Evolutionary conservation across 64 coral and sea anemone genomes (phyloP).

Genomic region (Stichodactyla helianthus): DNA sequence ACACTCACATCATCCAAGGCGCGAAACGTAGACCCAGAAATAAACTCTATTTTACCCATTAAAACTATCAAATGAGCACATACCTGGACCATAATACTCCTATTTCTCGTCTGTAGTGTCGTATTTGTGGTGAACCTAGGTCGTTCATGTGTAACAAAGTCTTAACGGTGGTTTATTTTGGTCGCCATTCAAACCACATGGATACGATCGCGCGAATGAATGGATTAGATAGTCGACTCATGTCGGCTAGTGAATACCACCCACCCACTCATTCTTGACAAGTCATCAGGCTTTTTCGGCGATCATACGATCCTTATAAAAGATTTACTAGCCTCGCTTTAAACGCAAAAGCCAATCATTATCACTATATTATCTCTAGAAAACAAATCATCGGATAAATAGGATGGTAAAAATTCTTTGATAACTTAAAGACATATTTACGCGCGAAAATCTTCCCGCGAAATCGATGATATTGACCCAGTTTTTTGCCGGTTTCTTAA

Average conservation of each 20-base stretch:
- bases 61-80: neutral
- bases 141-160: neutral
- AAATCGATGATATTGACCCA: neutral
- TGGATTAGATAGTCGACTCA: neutral
- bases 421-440: neutral
- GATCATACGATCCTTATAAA: neutral
- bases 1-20: neutral
- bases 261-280: slow-evolving; percentile 5
- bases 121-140: neutral
- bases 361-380: neutral
- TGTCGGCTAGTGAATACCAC: neutral
- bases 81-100: slow-evolving; percentile 9
- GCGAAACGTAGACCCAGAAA: neutral
- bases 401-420: neutral
- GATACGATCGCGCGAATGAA: neutral
- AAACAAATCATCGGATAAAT: neutral
- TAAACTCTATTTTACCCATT: neutral
- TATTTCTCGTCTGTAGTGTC: neutral
- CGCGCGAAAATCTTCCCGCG: neutral
- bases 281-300: neutral
- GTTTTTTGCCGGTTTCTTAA: slow-evolving; percentile 10
- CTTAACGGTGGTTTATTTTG: neutral
- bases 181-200: neutral
- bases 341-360: neutral
- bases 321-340: neutral